Conservation (phyloP, 1,140 invertebrate genomes). For the Bombus picipes region DNA sequence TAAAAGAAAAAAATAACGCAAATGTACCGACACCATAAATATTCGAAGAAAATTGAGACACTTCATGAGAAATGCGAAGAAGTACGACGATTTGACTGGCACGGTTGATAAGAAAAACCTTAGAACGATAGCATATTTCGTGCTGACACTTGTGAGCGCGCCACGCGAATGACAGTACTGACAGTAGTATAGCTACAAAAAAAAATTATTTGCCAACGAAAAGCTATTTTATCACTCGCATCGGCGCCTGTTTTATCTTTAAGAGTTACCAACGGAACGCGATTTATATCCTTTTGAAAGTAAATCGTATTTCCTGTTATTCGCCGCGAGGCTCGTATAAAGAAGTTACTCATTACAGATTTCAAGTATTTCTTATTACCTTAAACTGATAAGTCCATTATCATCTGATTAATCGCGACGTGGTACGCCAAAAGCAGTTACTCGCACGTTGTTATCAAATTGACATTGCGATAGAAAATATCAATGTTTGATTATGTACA, state of each 20-base stretch:
- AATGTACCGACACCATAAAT: slow-evolving; percentile 14
- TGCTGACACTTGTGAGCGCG: slow-evolving; percentile 16
- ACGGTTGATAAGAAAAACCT: slow-evolving; percentile 40
- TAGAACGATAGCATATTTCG: slow-evolving; percentile 36
- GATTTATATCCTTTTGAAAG: background rate
- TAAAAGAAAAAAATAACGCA: background rate
- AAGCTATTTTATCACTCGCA: slow-evolving; percentile 25
- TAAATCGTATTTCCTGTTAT: background rate
- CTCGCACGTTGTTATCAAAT: background rate
- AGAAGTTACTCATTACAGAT: background rate
- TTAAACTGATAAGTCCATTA: background rate
- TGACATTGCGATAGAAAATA: background rate
- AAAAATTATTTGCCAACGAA: slow-evolving; percentile 12
- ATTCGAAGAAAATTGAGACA: slow-evolving; percentile 23
- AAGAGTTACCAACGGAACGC: background rate
- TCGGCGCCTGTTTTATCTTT: slow-evolving; percentile 29
- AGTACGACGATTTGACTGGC: slow-evolving; percentile 38
- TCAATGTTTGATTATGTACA: background rate
- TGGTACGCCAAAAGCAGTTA: background rate
- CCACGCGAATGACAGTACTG: slow-evolving; percentile 5
- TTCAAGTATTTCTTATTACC: background rate
- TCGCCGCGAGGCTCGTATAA: background rate
- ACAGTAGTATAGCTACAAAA: background rate
- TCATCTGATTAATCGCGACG: background rate
- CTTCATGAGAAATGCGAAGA: slow-evolving; percentile 28